Percentiles rank a stretch among this genome's conserved stretches.
phyloP scores from a whole-genome alignment of 1,140 invertebrate genomes.

The Daktulosphaira vitifoliae region DNA sequence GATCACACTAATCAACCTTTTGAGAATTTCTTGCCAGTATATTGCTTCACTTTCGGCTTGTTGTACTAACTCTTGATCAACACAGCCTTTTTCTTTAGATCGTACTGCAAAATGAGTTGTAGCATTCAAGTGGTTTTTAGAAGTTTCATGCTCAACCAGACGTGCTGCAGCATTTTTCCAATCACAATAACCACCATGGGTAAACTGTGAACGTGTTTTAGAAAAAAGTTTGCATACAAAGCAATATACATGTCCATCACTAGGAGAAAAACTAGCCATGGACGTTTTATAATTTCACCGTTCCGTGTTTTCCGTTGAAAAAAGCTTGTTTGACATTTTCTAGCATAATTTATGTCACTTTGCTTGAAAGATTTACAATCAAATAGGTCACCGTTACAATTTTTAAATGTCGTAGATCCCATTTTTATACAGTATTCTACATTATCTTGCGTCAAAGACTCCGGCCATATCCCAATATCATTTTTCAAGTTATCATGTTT shows the following conservation, averaged over 20 bases:
- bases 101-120: slow-evolving; percentile 27
- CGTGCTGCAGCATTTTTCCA: slow-evolving; percentile 35
- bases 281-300: slow-evolving; percentile 35
- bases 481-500: neutral
- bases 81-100: slow-evolving; percentile 30
- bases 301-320: slow-evolving; percentile 34
- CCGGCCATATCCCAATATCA: slow-evolving; percentile 24
- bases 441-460: slow-evolving; percentile 23
- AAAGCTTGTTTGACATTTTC: slow-evolving; percentile 25
- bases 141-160: slow-evolving; percentile 35
- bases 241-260: slow-evolving; percentile 34
- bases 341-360: slow-evolving; percentile 13
- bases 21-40: slow-evolving; percentile 4
- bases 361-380: slow-evolving; percentile 27
- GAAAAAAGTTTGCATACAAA: slow-evolving; percentile 35
- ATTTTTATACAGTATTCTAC: slow-evolving; percentile 23
- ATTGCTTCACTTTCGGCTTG: slow-evolving; percentile 33
- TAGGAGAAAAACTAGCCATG: slow-evolving; percentile 35
- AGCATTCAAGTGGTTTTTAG: slow-evolving; percentile 34
- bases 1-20: neutral
- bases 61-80: slow-evolving; percentile 32
- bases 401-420: neutral
- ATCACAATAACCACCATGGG: slow-evolving; percentile 36
- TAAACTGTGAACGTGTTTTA: slow-evolving; percentile 33
- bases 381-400: slow-evolving; percentile 27